Evolutionary conservation across 2,797 vertebrate species (phyloP).

Genomic region (Falco naumanni): DNA sequence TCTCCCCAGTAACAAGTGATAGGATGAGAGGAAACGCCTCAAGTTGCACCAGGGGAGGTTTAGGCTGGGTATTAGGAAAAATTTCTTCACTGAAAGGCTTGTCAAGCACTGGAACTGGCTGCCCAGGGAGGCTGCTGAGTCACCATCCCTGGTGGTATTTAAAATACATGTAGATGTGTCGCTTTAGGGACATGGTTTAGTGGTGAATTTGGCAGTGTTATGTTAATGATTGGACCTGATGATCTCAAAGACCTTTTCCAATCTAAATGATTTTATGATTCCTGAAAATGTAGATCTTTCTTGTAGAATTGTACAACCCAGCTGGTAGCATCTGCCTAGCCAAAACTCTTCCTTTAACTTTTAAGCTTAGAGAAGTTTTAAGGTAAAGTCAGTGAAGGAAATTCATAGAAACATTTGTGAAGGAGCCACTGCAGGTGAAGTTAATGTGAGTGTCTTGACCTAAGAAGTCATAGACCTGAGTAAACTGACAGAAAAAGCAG

Average conservation of each 20-base stretch:
- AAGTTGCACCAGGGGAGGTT: not conserved
- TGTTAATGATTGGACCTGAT: rapidly evolving
- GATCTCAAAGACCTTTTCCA: not conserved
- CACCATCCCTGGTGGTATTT: too few relatives aligned
- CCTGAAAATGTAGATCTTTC: not conserved
- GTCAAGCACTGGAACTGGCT: not conserved
- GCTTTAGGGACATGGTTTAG: not conserved
- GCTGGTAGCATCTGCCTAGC: not conserved
- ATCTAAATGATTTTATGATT: not conserved
- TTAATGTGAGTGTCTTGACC: not conserved
- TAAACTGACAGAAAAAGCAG: not conserved
- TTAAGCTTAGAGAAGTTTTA: not conserved
- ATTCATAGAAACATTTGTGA: not conserved
- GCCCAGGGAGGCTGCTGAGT: not conserved
- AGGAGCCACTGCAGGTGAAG: not conserved
- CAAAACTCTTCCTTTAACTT: not conserved
- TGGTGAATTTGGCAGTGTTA: not conserved
- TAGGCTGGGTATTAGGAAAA: not conserved
- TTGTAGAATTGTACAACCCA: not conserved
- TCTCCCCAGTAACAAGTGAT: too few relatives aligned
- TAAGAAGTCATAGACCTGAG: not conserved
- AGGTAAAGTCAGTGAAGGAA: not conserved
- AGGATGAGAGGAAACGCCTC: not conserved
- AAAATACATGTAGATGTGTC: not conserved
- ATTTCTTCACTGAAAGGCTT: not conserved